Evolutionary conservation across 2,113 vertebrate genomes (phyloP).

Genomic region (Callipepla californica): DNA sequence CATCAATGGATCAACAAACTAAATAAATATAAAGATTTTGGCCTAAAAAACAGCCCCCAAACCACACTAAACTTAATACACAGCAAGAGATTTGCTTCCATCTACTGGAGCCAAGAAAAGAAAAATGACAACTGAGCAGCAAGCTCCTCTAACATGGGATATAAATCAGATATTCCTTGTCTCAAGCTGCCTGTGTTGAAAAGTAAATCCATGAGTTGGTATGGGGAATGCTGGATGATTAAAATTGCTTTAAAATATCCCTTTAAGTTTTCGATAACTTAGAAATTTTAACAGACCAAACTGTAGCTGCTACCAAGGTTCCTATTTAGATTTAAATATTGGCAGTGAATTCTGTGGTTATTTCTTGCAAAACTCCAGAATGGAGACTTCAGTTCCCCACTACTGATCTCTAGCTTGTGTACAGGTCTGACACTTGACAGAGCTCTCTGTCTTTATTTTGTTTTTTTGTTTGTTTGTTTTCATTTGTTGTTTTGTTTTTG

Average conservation of each 20-base stretch:
- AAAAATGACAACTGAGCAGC: neutral
- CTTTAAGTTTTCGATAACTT: neutral
- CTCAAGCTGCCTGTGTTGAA: neutral
- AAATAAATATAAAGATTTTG: conserved; percentile 17
- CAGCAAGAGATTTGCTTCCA: conserved; percentile 30
- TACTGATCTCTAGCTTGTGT: neutral
- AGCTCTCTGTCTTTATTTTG: neutral
- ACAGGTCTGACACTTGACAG: neutral
- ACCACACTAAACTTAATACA: conserved; percentile 1
- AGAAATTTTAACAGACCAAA: neutral
- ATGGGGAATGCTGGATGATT: neutral
- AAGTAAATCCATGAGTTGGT: neutral
- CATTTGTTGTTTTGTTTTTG: neutral
- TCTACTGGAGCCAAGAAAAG: conserved; percentile 19
- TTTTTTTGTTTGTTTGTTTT: neutral
- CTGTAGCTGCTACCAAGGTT: neutral
- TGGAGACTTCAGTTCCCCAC: neutral
- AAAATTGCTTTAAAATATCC: neutral
- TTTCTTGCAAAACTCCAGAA: neutral
- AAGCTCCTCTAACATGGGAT: neutral
- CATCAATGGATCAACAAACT: conserved; percentile 16
- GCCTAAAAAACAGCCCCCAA: neutral
- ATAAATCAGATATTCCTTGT: conserved; percentile 11
- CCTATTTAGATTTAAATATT: neutral
- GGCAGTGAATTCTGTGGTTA: neutral